A percentile compares a stretch with the other conserved stretches of the same genome.
phyloP scores from a whole-genome alignment of 2,797 vertebrate genomes.

The Pangasius djambal region DNA sequence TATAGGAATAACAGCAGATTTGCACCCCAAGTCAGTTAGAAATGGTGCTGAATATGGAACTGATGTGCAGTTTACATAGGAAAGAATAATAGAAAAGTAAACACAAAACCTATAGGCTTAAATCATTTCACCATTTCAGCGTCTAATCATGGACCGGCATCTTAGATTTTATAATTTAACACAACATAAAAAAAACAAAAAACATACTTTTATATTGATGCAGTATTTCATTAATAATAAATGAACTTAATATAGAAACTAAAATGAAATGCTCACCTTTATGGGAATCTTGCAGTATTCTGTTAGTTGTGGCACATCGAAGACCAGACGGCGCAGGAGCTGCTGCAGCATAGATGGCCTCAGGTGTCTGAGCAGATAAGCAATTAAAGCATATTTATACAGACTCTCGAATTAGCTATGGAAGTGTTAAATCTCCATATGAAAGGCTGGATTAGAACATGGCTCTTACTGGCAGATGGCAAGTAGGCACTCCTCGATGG shows the following conservation, averaged over 20 bases:
- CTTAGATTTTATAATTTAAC: not conserved
- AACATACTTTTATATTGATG: not conserved
- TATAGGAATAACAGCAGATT: not conserved
- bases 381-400: conserved; percentile 1
- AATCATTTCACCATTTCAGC: not conserved
- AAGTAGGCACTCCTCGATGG: conserved; percentile 95
- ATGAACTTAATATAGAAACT: not conserved
- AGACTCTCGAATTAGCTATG: not conserved
- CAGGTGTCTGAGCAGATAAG: conserved; percentile 79
- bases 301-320: conserved; percentile 92
- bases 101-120: not conserved
- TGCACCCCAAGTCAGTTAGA: not conserved
- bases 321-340: conserved; percentile 92
- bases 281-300: conserved; percentile 97
- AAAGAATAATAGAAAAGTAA: not conserved
- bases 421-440: not conserved
- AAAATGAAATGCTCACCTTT: conserved; percentile 73
- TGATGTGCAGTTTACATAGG: not conserved
- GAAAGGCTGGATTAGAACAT: not conserved
- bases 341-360: conserved; percentile 97
- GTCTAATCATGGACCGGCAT: not conserved
- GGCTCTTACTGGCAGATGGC: conserved; percentile 90
- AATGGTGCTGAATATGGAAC: not conserved
- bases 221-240: not conserved
- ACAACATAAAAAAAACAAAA: not conserved